A percentile compares a stretch with the other conserved stretches of the same genome.
phyloP scores from a whole-genome alignment of 2,113 vertebrate genomes.

The Phalacrocorax pelagicus region DNA sequence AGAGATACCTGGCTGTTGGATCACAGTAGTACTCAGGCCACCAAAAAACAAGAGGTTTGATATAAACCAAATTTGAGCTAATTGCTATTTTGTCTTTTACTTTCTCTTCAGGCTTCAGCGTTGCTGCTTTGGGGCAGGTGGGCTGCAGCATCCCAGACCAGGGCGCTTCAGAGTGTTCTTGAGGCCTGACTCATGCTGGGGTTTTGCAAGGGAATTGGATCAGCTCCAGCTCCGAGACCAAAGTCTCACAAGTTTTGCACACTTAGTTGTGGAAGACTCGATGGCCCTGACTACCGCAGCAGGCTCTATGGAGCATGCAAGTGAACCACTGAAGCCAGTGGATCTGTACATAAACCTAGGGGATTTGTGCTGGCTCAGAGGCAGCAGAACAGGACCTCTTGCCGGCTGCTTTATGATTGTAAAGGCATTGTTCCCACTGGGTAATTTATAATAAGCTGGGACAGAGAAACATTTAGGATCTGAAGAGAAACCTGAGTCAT shows the following conservation, averaged over 20 bases:
- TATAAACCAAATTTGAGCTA: background rate
- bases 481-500: background rate
- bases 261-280: background rate
- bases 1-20: background rate
- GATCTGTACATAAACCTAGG: background rate
- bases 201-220: background rate
- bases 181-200: background rate
- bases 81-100: background rate
- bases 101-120: background rate
- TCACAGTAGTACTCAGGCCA: background rate
- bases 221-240: background rate
- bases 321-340: background rate
- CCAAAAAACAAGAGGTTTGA: background rate
- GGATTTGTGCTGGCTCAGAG: background rate
- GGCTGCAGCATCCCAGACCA: background rate
- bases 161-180: background rate
- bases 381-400: background rate
- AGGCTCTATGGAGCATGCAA: background rate
- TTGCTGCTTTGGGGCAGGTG: background rate
- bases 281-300: fast-evolving
- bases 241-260: background rate
- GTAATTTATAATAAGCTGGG: background rate
- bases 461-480: background rate
- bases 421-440: background rate
- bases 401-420: background rate